A percentile compares a stretch with the other conserved stretches of the same genome.
phyloP scores from a whole-genome alignment of 2,797 vertebrate genomes.

The Eulemur albifrons region DNA sequence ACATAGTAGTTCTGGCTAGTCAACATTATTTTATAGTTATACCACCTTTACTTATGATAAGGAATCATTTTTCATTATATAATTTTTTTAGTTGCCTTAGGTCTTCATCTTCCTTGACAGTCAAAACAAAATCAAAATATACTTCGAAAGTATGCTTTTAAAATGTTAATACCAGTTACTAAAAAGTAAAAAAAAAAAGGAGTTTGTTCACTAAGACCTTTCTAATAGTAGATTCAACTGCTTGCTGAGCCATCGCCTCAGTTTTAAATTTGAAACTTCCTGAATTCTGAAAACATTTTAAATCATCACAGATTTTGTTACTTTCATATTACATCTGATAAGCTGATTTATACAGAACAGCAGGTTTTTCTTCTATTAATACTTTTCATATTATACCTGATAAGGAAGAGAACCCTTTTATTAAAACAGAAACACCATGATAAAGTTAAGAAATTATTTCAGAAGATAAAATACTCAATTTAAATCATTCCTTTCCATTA shows the following conservation, averaged over 20 bases:
- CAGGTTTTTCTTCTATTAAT: constrained; percentile 33
- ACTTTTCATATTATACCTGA: constrained; percentile 1
- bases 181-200: not conserved
- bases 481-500: constrained; percentile 26
- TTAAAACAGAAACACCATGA: constrained; percentile 37
- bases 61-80: constrained; percentile 1
- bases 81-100: constrained; percentile 37
- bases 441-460: constrained; percentile 46
- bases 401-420: constrained; percentile 25
- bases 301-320: constrained; percentile 37
- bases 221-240: constrained; percentile 26
- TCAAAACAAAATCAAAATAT: constrained; percentile 26
- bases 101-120: constrained; percentile 27
- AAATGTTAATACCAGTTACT: constrained; percentile 31
- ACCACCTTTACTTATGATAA: not conserved
- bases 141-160: not conserved
- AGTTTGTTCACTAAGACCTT: not conserved
- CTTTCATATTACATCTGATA: constrained; percentile 27
- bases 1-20: not conserved
- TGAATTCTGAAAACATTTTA: constrained; percentile 45
- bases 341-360: constrained; percentile 3
- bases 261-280: constrained; percentile 51
- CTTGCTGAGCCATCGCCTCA: not conserved
- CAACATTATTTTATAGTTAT: not conserved
- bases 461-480: constrained; percentile 12